Evolutionary conservation across 2,888 invertebrate genomes (phyloP), one percentile per base, ranked within the genome.

Genomic region (Scaptomyza flava): DNA sequence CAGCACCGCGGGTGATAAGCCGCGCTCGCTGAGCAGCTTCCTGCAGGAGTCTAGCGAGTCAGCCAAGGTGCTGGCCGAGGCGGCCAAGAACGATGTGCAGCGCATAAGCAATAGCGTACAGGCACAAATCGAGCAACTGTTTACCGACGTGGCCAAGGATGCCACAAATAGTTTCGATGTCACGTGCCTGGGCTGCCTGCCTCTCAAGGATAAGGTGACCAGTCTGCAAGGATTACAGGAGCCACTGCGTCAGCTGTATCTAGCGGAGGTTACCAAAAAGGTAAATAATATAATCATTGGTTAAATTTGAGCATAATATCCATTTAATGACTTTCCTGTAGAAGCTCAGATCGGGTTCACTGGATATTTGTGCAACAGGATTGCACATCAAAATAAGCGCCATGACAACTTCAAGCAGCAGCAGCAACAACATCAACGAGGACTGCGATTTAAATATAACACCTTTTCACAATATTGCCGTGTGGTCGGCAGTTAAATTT

Each of bases 401-500:
- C 12, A 42, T 57, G 38, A 41, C 66, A 2, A 54, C 54, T 48
- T 12, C 64, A 0, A 93, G 23, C 57, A 59, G 23, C 20, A 45
- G 3, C 14, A 46, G 17, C 27, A 50, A 8, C 12, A 58, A 41
- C 20, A 54, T n/a, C 12, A 57, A 42, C 41, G 80, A 78, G 12
- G 85, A 80, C 9, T 71, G 36, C 38, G 89, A 91, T 17, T 68
- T 78, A 9, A 82, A 94, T 85, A 91, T 96, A 56, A 97, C 97
- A 88, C 96, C 97, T 2, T 98, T 97, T 89, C 96, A 97, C 20
- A 96, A 97, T 47, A 98, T 98, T 91, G 97, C 97, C 1, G 97
- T 98, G 2, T 98, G 98, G 98, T 97, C 97, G 17, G 97, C 97
- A 0, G 95, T 98, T 2, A 96, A 97, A 91, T 96, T 97, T 90